Evolutionary conservation across 2,797 vertebrate species (phyloP).

Genomic region (Pantherophis alleghaniensis): DNA sequence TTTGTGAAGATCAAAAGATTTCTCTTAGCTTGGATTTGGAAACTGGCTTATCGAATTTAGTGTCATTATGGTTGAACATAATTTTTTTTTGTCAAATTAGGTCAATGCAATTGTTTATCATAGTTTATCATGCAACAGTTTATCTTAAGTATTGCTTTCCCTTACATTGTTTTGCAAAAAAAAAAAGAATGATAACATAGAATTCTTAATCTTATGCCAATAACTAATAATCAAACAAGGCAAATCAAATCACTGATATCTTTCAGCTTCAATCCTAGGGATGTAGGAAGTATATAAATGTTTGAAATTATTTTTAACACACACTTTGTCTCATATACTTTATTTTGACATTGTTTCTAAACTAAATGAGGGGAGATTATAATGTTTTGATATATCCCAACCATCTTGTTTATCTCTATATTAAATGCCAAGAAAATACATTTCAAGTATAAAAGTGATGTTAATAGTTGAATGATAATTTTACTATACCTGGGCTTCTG

Average conservation of each 20-base stretch:
- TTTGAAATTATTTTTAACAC: neutral
- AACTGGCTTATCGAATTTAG: neutral
- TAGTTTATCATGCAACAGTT: neutral
- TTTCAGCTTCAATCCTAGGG: neutral
- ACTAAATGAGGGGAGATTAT: neutral
- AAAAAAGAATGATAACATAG: neutral
- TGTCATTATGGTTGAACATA: neutral
- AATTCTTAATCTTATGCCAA: neutral
- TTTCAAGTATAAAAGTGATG: neutral
- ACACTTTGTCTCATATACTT: neutral
- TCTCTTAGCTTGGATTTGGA: neutral
- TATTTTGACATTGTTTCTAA: neutral
- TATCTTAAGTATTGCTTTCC: neutral
- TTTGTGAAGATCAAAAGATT: neutral
- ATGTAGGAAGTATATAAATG: neutral
- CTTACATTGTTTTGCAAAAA: neutral
- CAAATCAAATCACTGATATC: neutral
- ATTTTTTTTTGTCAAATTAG: neutral
- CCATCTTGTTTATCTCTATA: neutral
- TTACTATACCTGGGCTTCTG: slow-evolving; percentile 61
- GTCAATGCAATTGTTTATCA: neutral
- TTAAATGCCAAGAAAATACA: neutral
- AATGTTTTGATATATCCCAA: neutral
- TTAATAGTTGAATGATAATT: slow-evolving; percentile 3
- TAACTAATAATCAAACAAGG: neutral